phyloP scores from a whole-genome alignment of 37 sponge, comb jelly and placozoan species.

The Tethya wilhelma region DNA sequence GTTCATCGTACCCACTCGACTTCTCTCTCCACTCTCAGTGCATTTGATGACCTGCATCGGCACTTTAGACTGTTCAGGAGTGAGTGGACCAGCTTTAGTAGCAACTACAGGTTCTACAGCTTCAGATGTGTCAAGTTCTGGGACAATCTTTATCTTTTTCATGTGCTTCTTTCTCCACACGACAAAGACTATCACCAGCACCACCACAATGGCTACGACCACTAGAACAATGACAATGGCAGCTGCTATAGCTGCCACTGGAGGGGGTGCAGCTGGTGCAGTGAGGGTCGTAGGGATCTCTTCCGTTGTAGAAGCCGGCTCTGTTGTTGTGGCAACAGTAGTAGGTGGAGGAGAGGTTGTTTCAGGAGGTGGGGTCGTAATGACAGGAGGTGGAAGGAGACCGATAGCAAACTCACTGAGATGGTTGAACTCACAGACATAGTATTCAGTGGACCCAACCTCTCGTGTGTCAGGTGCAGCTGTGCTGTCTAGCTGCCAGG shows the following conservation, averaged over 20 bases:
- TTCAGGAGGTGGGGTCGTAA: slow-evolving; percentile 30
- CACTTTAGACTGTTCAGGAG: slow-evolving; percentile 55
- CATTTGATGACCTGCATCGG: slow-evolving; percentile 55
- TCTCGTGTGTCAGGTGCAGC: slow-evolving; percentile 1
- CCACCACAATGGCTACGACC: slow-evolving; percentile 16
- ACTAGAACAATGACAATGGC: slow-evolving; percentile 29
- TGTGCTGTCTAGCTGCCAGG: slow-evolving; percentile 50
- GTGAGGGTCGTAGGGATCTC: neutral
- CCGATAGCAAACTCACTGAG: slow-evolving; percentile 72
- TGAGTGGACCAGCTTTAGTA: slow-evolving; percentile 16
- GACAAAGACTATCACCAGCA: slow-evolving; percentile 15
- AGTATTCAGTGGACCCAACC: slow-evolving; percentile 4
- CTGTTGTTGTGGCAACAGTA: slow-evolving; percentile 20
- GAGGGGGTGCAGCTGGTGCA: neutral
- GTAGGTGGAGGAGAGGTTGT: slow-evolving; percentile 16
- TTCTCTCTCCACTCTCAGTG: slow-evolving; percentile 45
- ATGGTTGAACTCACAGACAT: slow-evolving; percentile 53
- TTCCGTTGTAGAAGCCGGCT: slow-evolving; percentile 1
- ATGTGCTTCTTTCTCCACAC: slow-evolving; percentile 42
- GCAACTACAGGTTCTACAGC: neutral
- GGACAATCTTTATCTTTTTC: slow-evolving; percentile 6
- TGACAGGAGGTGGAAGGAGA: slow-evolving; percentile 67
- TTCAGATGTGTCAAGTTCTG: neutral
- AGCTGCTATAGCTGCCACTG: slow-evolving; percentile 29
- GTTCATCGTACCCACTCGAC: slow-evolving; percentile 44